Percentiles rank a stretch among this genome's conserved stretches.
phyloP scores from a whole-genome alignment of 2,113 vertebrate species.

The Lipotes vexillifer region DNA sequence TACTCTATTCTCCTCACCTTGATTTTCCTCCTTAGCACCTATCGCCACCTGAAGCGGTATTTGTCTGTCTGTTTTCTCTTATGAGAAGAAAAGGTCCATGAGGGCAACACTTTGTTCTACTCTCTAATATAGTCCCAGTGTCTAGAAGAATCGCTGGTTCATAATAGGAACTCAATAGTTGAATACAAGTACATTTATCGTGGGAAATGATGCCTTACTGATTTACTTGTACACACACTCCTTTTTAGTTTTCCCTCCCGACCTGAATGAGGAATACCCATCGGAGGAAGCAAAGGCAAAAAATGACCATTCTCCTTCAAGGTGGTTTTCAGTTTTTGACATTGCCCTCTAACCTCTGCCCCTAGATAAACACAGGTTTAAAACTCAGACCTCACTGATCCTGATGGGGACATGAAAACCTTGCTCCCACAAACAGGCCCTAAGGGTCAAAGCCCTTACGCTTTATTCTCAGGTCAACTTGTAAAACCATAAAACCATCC shows the following conservation, averaged over 20 bases:
- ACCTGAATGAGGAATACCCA: neutral
- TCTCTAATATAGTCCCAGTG: neutral
- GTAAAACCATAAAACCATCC: neutral
- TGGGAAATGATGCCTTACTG: neutral
- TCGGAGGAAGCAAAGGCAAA: neutral
- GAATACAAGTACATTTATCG: neutral
- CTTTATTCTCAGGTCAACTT: neutral
- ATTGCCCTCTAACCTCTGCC: neutral
- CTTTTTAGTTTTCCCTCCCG: neutral
- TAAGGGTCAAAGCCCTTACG: neutral
- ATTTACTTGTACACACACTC: neutral
- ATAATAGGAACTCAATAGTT: neutral
- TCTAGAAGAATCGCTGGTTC: neutral
- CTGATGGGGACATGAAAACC: neutral
- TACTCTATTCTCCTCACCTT: neutral
- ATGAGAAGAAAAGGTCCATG: neutral
- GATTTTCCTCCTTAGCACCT: neutral
- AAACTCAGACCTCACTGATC: neutral
- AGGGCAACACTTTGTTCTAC: neutral
- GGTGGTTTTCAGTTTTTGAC: neutral
- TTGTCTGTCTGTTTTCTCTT: neutral
- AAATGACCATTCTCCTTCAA: neutral
- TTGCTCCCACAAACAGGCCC: neutral
- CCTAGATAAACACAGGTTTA: neutral
- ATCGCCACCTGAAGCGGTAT: neutral